Evolutionary conservation across 2,888 invertebrate species (phyloP), one percentile per base, ranked within the genome.

Genomic region (Gnatocerus cornutus): DNA sequence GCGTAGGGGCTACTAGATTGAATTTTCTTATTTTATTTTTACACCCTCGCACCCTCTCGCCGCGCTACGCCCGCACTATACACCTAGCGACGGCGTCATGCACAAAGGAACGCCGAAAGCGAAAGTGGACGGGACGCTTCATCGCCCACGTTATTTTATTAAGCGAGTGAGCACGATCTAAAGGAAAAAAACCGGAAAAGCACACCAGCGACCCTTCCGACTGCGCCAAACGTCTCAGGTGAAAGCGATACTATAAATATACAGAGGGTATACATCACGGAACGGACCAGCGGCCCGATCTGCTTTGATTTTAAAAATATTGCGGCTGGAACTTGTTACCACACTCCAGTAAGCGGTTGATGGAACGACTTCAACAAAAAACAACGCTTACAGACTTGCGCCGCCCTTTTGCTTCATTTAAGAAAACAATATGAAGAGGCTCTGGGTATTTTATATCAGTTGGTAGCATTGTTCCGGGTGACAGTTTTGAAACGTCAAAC

Each of bases 1-100:
- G 80, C 83, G 82, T 81, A 82, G 82, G 82, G 83, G 83, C 83
- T 80, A 83, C 83, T 83, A 84, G 83, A 84, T 84, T 84, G 83
- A 84, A 84, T 84, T 83, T 84, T 83, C 84, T 83, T 83, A 83
- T 84, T 83, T 84, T 84, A 83, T 84, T 84, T 84, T 83, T 84
- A 84, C 82, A 82, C 83, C 80, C 82, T 77, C 50, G 67, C 74
- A 75, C 76, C 72, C 77, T 76, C 75, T 73, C 73, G 41, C 78
- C 68, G 75, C 77, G 52, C 77, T 66, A 71, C 75, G 71, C 75
- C 77, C 76, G 68, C 77, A 73, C 78, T 76, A 73, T 76, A 77
- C 77, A 80, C 78, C 79, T 77, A 74, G 73, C 59, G 74, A 75
- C 70, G 71, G 73, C 63, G 75, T 74, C 68, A 65, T 61, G 30